phyloP scores from a whole-genome alignment of 2,797 vertebrate species.

The Lycodopsis pacificus region DNA sequence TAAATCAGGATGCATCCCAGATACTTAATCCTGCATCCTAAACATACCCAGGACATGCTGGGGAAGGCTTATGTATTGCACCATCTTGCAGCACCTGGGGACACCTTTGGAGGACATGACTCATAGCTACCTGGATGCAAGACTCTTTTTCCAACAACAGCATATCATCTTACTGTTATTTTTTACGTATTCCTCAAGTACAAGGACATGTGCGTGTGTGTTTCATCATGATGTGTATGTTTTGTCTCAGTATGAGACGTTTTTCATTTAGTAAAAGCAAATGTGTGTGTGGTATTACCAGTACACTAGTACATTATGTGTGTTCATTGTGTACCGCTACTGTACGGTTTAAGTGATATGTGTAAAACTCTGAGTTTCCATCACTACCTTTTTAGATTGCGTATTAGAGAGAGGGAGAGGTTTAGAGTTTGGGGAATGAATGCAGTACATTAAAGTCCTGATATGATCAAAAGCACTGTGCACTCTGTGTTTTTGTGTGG shows the following conservation, averaged over 20 bases:
- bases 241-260: neutral
- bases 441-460: slow-evolving; percentile 7
- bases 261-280: neutral
- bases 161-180: neutral
- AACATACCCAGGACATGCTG: too few species aligned
- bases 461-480: slow-evolving; percentile 34
- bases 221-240: neutral
- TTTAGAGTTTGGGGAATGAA: slow-evolving; percentile 16
- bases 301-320: neutral
- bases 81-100: neutral
- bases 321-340: neutral
- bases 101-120: neutral
- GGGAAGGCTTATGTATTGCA: neutral
- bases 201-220: neutral
- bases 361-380: neutral
- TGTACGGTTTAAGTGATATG: neutral
- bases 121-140: neutral
- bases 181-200: neutral
- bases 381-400: neutral
- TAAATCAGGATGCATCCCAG: neutral
- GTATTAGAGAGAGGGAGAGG: slow-evolving; percentile 6
- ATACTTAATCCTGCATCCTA: too few species aligned
- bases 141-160: neutral
- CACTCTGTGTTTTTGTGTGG: slow-evolving; percentile 52
- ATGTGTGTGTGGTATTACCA: neutral